Conservation (phyloP, 2,113 vertebrate genomes). For the Tyto alba region DNA sequence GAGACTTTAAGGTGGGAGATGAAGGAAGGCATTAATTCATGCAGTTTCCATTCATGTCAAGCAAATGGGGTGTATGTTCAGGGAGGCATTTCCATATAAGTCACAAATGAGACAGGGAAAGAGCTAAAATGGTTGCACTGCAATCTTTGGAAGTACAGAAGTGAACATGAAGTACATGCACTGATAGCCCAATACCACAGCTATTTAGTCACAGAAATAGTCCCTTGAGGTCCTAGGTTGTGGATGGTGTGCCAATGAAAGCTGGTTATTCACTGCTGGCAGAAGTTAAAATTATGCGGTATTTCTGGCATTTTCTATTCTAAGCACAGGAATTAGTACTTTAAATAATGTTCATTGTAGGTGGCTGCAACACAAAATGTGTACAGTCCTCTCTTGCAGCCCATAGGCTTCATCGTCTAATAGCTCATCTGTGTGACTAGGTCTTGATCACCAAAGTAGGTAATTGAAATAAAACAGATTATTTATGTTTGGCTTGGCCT, state of each 20-base stretch:
- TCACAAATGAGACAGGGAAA: background rate
- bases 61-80: background rate
- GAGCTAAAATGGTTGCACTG: background rate
- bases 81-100: background rate
- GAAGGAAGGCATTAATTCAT: background rate
- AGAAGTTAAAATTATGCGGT: background rate
- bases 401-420: background rate
- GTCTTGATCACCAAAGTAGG: background rate
- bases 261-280: background rate
- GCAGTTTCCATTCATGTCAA: background rate
- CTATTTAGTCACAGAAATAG: background rate
- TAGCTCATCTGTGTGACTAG: background rate
- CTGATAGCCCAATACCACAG: background rate
- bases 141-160: background rate
- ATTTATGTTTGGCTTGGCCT: background rate
- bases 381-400: background rate
- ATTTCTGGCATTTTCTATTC: conserved; percentile 46
- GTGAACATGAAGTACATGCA: background rate
- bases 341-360: background rate
- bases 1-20: background rate
- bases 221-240: background rate
- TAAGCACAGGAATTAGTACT: background rate
- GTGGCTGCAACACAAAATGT: background rate
- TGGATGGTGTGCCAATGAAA: conserved; percentile 14
- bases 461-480: background rate